Base-by-base conservation (phyloP, 2,797 vertebrate genomes). In the Muscicapa comitata region DNA sequence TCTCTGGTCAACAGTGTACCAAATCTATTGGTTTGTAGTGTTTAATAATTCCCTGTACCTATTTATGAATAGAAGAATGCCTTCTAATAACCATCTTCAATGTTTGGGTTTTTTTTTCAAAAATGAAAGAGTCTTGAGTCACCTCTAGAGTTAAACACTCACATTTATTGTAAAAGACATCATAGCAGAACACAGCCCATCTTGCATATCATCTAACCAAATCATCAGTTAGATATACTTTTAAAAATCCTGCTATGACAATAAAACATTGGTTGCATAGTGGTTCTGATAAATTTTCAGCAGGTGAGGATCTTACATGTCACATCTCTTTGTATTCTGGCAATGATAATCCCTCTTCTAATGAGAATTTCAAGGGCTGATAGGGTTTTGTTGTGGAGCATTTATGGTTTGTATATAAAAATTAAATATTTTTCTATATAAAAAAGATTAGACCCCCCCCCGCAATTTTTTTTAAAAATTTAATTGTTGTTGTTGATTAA, bases 401-500 rank as follows among this genome's bases (percentile, higher is more conserved):
- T 17, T 9, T 7, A 7, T 47, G 9, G 10, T n/a, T 80, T 81
- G 4, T 23, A n/a, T 51, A n/a, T 42, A 55, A 90, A 80, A 79
- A 61, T 3, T 21, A 1, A 21, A 7, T n/a, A 25, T 24, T 54
- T 72, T 33, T 35, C 0, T 43, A 33, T 40, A 7, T 42, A 26
- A 75, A 48, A 82, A 65, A 8, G 8, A 24, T 15, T 65, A 17
- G 7, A 21, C 0, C 3, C 1, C 1, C 10, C 3, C 0, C 0
- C 25, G 55, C 9, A 31, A 3, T 31, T 37, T 65, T 31, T 45
- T 19, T 54, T 42, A n/a, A n/a, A 4, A 4, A 10, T 25, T 4
- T 72, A 17, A 10, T 57, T 33, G 2, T 51, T 31, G 2, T n/a
- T 72, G 5, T 17, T 81, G 7, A 59, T 86, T 37, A 33, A 55